Evolutionary conservation across 2,797 vertebrate genomes (phyloP), one percentile per base, ranked within the genome.

Genomic region (Notoglanidium macrostoma): DNA sequence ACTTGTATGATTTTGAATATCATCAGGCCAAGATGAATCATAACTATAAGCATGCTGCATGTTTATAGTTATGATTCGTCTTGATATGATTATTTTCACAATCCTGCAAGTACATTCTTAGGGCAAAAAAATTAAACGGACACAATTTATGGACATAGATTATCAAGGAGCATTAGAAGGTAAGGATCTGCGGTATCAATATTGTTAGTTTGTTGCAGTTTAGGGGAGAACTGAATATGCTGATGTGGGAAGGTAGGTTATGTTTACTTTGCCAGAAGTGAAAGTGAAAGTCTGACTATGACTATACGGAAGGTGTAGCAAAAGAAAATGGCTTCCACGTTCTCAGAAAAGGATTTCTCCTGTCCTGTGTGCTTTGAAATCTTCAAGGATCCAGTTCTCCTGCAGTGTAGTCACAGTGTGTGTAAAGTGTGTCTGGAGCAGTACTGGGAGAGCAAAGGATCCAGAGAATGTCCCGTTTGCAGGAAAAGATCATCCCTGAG

Each of bases 331-430:
- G 21, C 54, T 61, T 35, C 55, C 14, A 61, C 10, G 32, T 80
- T 80, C 35, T 80, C 68, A 73, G 79, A 61, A 2, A 49, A 17
- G 7, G 95, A 95, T 15, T 76, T 95, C 76, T 86, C 92, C 0
- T 96, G 95, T 12, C 95, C 94, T n/a, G 91, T 96, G 76, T 96
- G 95, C 87, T 95, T 94, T 85, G 94, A 95, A 0, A 95, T 95
- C 0, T 95, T 96, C 90, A 93, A 87, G 0, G 93, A 95, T 5
- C 95, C 95, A 0, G 94, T 95, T 82, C 94, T 95, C 0, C 93
- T 95, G 0, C 68, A 89, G 12, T 95, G 95, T 72, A 95, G 95
- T 46, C 95, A 96, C 92, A 96, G 94, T 91, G 95, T 96, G 89
- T 96, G 95, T 90, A 94, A 92, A 61, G 89, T 23, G 8, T 96